A percentile compares a stretch with the other conserved stretches of the same genome.
Conservation (phyloP, 1,140 invertebrate genomes). For the Agrypnia vestita region DNA sequence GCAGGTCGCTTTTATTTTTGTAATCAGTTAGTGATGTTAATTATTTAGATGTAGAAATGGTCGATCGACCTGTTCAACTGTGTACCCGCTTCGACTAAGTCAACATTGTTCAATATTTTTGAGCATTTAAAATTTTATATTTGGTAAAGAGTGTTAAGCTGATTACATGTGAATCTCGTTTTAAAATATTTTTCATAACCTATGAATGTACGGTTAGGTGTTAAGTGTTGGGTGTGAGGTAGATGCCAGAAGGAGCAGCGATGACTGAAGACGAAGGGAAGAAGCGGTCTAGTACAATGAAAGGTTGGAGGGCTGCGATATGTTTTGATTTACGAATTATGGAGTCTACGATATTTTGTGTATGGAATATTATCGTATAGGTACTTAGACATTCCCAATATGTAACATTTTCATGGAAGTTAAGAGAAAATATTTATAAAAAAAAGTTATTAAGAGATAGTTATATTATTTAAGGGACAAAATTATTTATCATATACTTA, state of each 20-base stretch:
- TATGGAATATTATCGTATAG: conserved; percentile 53
- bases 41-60: neutral
- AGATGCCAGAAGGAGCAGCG: conserved; percentile 28
- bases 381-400: conserved; percentile 61
- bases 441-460: conserved; percentile 48
- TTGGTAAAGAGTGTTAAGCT: conserved; percentile 15
- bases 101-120: conserved; percentile 8
- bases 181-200: conserved; percentile 36
- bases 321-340: conserved; percentile 13
- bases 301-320: neutral
- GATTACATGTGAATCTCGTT: conserved; percentile 41
- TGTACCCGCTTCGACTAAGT: neutral
- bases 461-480: conserved; percentile 49
- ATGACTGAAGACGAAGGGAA: neutral
- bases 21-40: conserved; percentile 31
- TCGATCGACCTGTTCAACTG: conserved; percentile 20
- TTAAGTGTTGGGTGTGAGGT: conserved; percentile 37
- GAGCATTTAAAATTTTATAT: conserved; percentile 40
- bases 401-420: conserved; percentile 53
- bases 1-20: conserved; percentile 53
- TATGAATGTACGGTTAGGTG: conserved; percentile 25
- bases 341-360: conserved; percentile 39
- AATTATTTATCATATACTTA: conserved; percentile 55
- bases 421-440: conserved; percentile 58
- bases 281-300: neutral